Evolutionary conservation across 2,797 vertebrate species (phyloP).

Genomic region (Eremophila alpestris): DNA sequence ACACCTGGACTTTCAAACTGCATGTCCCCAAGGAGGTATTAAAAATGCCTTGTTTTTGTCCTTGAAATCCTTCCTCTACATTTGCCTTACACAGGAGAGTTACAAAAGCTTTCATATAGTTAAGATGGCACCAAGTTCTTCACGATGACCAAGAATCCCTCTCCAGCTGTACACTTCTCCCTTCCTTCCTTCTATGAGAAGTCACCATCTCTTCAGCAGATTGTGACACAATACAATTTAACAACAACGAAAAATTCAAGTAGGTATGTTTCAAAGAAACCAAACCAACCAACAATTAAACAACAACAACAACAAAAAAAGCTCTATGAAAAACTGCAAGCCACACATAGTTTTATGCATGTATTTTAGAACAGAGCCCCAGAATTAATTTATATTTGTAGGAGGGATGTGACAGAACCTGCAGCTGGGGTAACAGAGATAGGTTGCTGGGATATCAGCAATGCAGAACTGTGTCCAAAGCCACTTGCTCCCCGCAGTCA

Average conservation of each 20-base stretch:
- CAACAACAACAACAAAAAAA: not conserved
- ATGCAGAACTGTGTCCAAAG: not conserved
- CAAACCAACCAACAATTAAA: not conserved
- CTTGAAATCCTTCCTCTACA: not conserved
- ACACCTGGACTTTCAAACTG: not conserved
- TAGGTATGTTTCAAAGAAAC: not conserved
- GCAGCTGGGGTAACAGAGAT: not conserved
- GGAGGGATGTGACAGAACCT: not conserved
- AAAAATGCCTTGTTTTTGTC: not conserved
- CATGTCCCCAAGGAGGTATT: not conserved
- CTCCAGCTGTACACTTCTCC: not conserved
- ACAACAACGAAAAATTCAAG: not conserved
- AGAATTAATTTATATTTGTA: not conserved
- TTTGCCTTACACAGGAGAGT: not conserved
- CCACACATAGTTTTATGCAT: not conserved
- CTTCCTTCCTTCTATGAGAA: not conserved
- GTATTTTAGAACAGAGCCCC: not conserved
- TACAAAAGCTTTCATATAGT: not conserved
- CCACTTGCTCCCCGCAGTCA: not conserved
- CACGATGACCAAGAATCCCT: not conserved
- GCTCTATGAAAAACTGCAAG: not conserved
- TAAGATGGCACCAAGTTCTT: not conserved
- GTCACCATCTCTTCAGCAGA: not conserved
- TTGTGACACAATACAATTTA: not conserved
- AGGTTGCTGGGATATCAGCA: not conserved